These are phyloP conservation scores for Andrena hattorfiana DNA, from an alignment of 2,888 invertebrate species.

Conservation along the genomic window DNA sequence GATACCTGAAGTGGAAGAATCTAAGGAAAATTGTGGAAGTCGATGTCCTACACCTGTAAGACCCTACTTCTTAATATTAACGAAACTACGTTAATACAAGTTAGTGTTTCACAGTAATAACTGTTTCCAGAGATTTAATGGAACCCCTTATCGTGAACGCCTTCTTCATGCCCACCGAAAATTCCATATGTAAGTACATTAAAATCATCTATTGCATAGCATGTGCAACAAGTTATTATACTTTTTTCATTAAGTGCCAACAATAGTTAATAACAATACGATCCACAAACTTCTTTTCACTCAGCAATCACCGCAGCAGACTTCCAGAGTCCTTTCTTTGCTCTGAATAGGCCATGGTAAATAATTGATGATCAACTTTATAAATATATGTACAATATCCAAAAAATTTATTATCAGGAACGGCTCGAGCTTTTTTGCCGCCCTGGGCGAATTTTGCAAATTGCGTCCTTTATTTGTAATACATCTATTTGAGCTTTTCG, in stretches of 20 bases:
- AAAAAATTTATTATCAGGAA: not conserved
- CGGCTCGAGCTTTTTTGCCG: no score
- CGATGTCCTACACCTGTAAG: not conserved
- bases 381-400: not conserved
- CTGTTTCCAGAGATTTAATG: conserved; percentile 46
- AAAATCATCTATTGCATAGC: not conserved
- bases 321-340: conserved; percentile 61
- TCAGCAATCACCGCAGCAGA: conserved; percentile 59
- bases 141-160: conserved; percentile 56
- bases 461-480: no score
- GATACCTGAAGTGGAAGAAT: conserved; percentile 26
- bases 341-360: conserved; percentile 56
- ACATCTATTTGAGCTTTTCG: no score
- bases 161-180: conserved; percentile 40
- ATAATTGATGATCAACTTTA: not conserved
- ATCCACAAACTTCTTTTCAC: not conserved
- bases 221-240: no score
- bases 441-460: no score
- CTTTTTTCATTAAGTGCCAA: not conserved
- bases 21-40: not conserved
- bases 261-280: not conserved
- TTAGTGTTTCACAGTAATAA: not conserved
- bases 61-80: not conserved
- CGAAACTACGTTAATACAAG: not conserved
- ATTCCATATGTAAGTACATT: conserved; percentile 53